phyloP scores from a whole-genome alignment of 2,888 invertebrate genomes.

The Perizoma affinitatum region DNA sequence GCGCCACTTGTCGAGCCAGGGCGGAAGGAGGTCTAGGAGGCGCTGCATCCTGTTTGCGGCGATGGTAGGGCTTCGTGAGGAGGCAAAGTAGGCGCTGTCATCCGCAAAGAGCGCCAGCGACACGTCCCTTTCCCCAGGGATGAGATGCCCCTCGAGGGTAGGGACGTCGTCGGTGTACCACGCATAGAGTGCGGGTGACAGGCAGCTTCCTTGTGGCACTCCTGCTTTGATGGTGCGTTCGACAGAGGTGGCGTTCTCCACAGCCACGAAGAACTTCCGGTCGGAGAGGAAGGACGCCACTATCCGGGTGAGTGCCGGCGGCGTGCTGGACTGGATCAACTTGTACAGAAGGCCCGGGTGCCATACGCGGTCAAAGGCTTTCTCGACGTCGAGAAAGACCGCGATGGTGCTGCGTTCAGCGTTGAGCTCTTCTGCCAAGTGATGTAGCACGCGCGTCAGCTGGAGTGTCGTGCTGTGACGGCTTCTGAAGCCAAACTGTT shows the following conservation, averaged over 20 bases:
- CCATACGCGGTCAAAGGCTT: too few species aligned
- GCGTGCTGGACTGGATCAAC: background rate
- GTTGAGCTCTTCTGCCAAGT: constrained; percentile 29
- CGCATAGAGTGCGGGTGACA: constrained; percentile 12
- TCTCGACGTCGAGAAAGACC: constrained; percentile 33
- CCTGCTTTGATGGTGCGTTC: too few species aligned
- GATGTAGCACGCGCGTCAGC: constrained; percentile 41
- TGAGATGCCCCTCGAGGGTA: background rate
- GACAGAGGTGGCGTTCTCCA: constrained; percentile 10
- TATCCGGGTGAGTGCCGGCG: background rate
- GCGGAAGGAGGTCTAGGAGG: constrained; percentile 34
- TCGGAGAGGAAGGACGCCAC: background rate
- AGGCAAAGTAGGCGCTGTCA: constrained; percentile 5
- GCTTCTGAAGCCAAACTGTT: constrained; percentile 39
- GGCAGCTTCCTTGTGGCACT: too few species aligned
- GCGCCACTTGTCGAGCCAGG: too few species aligned
- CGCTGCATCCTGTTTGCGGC: constrained; percentile 6
- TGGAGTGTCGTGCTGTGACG: constrained; percentile 43
- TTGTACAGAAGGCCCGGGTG: too few species aligned
- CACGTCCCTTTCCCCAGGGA: background rate
- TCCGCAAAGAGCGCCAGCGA: constrained; percentile 18
- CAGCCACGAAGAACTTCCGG: background rate
- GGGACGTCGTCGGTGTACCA: constrained; percentile 39
- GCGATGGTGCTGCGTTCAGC: constrained; percentile 26
- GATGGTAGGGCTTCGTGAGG: background rate